Conservation (phyloP, 92 coral and sea anemone genomes). For the Paramuricea clavata region DNA sequence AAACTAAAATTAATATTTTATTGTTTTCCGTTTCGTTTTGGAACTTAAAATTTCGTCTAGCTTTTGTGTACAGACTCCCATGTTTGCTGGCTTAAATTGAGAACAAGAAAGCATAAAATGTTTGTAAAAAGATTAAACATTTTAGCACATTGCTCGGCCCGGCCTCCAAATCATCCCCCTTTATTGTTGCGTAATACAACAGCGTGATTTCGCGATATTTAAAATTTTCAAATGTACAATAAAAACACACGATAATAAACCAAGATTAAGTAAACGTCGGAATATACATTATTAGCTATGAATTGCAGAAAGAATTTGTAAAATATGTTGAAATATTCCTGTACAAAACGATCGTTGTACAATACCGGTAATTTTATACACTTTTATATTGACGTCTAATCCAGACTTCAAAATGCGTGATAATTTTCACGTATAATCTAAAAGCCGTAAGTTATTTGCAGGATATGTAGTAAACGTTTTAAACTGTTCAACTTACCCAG, state of each 20-base stretch:
- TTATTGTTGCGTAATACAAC: slow-evolving; percentile 13
- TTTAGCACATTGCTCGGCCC: background rate
- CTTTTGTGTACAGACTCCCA: background rate
- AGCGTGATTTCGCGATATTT: slow-evolving; percentile 17
- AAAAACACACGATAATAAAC: background rate
- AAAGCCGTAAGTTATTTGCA: background rate
- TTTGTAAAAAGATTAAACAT: background rate
- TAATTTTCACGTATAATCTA: background rate
- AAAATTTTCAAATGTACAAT: background rate
- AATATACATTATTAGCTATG: background rate
- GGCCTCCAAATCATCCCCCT: background rate
- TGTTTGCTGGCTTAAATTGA: background rate
- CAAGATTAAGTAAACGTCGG: background rate
- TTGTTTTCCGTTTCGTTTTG: background rate
- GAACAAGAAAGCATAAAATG: background rate
- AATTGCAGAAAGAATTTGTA: background rate
- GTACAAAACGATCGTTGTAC: background rate
- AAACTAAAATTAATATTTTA: background rate
- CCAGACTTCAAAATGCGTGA: background rate
- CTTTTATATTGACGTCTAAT: background rate
- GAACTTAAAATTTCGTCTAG: background rate
- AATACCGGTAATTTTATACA: background rate
- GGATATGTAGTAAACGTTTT: background rate
- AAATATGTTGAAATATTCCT: background rate
- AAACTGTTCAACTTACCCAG: background rate